Conservation (phyloP, 2,113 vertebrate genomes). For the Strix uralensis region DNA sequence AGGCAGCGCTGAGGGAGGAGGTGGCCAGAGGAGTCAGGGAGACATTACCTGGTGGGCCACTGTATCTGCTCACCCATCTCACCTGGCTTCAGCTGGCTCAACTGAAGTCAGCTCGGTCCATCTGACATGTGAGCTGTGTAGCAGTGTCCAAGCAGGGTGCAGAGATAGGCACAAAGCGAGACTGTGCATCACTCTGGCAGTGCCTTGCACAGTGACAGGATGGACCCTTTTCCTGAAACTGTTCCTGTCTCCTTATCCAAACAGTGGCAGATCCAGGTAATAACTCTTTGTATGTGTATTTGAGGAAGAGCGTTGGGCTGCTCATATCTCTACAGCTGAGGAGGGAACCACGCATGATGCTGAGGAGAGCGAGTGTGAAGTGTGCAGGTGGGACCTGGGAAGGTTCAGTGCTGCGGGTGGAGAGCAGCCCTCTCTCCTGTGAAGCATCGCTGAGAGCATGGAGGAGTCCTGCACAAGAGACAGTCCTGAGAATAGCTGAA, state of each 20-base stretch:
- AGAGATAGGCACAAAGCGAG: not conserved
- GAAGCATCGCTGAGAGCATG: not conserved
- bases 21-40: not conserved
- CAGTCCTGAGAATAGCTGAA: not conserved
- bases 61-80: not conserved
- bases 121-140: not conserved
- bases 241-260: not conserved
- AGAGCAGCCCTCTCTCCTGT: not conserved
- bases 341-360: accelerated
- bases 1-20: not conserved
- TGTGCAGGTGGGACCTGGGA: not conserved
- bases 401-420: not conserved
- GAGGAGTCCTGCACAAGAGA: not conserved
- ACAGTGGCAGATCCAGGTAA: not conserved
- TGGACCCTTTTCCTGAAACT: not conserved
- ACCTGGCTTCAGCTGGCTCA: not conserved
- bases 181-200: not conserved
- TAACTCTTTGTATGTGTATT: not conserved
- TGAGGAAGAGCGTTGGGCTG: not conserved
- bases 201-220: accelerated
- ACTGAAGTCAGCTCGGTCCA: accelerated
- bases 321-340: not conserved
- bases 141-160: not conserved
- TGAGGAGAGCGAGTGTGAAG: not conserved
- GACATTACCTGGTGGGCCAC: not conserved